Conservation (phyloP, 2,797 vertebrate genomes). For the Neosalanx taihuensis region DNA sequence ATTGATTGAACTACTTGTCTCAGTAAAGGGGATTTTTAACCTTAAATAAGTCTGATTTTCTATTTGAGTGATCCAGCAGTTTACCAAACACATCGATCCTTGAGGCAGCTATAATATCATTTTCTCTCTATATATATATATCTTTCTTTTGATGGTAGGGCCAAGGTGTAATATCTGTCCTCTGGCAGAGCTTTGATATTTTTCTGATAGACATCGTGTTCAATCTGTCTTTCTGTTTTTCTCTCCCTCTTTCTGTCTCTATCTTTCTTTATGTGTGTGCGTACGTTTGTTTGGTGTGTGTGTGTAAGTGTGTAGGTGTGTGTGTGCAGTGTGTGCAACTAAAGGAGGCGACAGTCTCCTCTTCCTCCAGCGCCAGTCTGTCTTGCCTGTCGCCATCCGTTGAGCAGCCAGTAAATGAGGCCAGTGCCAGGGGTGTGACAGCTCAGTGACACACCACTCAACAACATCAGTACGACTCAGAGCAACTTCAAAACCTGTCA, state of each 20-base stretch:
- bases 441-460: slow-evolving; percentile 43
- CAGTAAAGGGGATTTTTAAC: neutral
- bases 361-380: slow-evolving; percentile 12
- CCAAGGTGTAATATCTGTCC: neutral
- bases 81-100: slow-evolving; percentile 2
- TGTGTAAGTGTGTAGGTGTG: too few species aligned
- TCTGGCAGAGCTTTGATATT: slow-evolving; percentile 14
- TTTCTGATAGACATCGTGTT: slow-evolving; percentile 20
- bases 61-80: neutral
- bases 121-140: neutral
- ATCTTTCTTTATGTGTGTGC: too few species aligned
- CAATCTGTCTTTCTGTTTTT: slow-evolving; percentile 16
- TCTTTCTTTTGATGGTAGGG: neutral
- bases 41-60: neutral
- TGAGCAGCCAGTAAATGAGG: slow-evolving; percentile 44
- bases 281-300: too few species aligned
- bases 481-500: slow-evolving; percentile 53
- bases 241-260: too few species aligned
- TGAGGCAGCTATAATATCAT: neutral
- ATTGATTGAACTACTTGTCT: too few species aligned
- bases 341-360: slow-evolving; percentile 5
- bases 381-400: slow-evolving; percentile 28
- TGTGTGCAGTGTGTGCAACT: too few species aligned
- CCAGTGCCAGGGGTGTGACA: slow-evolving; percentile 46
- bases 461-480: slow-evolving; percentile 25